A percentile compares a stretch with the other conserved stretches of the same genome.
These are phyloP conservation scores for Epinotia bilunana DNA, from an alignment of 2,888 invertebrate genomes.

Conservation along the genomic window DNA sequence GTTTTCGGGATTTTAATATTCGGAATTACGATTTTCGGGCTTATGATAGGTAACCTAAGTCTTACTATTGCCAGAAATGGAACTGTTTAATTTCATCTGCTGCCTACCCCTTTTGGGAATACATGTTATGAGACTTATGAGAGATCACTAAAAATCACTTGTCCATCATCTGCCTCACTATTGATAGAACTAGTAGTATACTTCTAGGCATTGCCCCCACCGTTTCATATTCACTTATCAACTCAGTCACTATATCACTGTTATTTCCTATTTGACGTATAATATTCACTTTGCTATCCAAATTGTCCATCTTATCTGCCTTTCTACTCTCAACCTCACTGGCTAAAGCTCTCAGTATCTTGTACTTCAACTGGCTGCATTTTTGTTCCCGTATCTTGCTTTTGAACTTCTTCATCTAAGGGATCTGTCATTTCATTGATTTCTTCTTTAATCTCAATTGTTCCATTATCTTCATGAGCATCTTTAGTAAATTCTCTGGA, in stretches of 20 bases:
- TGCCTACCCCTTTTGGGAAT: too few relatives aligned
- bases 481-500: background rate
- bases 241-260: background rate
- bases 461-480: background rate
- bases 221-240: background rate
- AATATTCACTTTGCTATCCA: background rate
- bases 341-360: background rate
- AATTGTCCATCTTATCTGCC: background rate
- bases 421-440: background rate
- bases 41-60: too few relatives aligned
- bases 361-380: background rate
- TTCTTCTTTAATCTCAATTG: background rate
- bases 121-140: too few relatives aligned
- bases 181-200: background rate
- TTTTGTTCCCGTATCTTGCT: background rate
- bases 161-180: background rate
- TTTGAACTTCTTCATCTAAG: background rate
- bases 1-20: too few relatives aligned
- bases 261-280: background rate
- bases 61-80: too few relatives aligned
- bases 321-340: background rate
- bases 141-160: background rate
- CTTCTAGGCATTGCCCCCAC: background rate
- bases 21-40: too few relatives aligned
- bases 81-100: too few relatives aligned